Evolutionary conservation across 2,888 invertebrate genomes (phyloP), one percentile per base, ranked within the genome.

Genomic region (Anaspis maculata): DNA sequence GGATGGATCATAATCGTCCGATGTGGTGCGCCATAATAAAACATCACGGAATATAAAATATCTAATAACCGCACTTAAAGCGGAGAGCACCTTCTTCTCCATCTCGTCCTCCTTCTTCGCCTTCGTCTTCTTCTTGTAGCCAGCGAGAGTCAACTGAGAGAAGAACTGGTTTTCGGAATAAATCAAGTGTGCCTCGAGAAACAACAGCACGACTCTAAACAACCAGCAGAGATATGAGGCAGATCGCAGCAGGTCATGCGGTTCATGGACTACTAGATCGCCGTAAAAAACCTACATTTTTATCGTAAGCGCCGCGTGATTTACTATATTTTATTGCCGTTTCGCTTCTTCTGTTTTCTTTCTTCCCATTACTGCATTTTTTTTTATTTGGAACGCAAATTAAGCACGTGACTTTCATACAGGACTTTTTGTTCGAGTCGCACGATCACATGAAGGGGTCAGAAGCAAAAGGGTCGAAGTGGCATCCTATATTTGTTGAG

Each of bases 201-300:
- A 59, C 60, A 59, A 59, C 57, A 42, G 58, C 59, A 60, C 58
- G 58, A 57, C 58, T 24, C 5, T 47, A 46, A 50, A 43, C 48
- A 42, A 49, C 48, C 41, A 46, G 49, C 49, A 49, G 51, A 50
- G 53, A 52, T 52, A 44, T 34, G 46, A 51, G 55, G 54, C 52
- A 51, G 56, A 61, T 61, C 59, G 52, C 55, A 52, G 52, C 62
- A 59, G 63, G 62, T 63, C 62, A 61, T 55, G 51, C 56, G 57
- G 63, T 63, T 63, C 63, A 63, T 57, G 63, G 62, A 62, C 62
- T 62, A 61, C 61, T 61, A 58, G 58, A 59, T 56, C 51, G 48
- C 49, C 42, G 54, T 52, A 56, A 57, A 59, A 46, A 55, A 52
- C 41, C 43, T 32, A 35, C 23, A 30, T 28, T 32, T 43, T 44